Evolutionary conservation across 2,888 invertebrate genomes (phyloP).

Genomic region (Microctonus aethiopoides): DNA sequence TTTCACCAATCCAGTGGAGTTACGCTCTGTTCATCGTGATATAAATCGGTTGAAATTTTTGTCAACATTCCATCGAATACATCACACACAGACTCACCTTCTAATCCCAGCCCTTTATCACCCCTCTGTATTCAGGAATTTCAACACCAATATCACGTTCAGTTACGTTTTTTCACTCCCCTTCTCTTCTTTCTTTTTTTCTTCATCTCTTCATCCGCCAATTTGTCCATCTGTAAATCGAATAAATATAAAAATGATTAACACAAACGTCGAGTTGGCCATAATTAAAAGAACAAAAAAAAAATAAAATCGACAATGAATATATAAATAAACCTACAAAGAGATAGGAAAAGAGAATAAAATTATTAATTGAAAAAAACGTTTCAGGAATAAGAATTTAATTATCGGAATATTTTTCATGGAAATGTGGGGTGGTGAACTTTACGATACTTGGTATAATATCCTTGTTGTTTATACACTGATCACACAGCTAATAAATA

Average conservation of each 20-base stretch:
- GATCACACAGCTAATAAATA: no score
- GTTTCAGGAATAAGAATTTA: neutral
- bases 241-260: constrained; percentile 46
- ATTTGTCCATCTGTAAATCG: constrained; percentile 31
- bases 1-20: constrained; percentile 43
- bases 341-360: neutral
- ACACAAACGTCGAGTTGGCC: neutral
- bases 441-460: no score
- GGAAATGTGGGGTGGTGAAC: no score
- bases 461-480: no score
- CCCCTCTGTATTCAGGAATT: constrained; percentile 7
- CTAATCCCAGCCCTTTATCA: constrained; percentile 23
- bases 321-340: neutral
- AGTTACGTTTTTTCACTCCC: constrained; percentile 12
- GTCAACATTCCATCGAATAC: constrained; percentile 58
- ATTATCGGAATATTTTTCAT: neutral
- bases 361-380: neutral
- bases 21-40: constrained; percentile 56
- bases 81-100: constrained; percentile 2
- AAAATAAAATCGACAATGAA: neutral
- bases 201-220: constrained; percentile 25
- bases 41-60: constrained; percentile 62
- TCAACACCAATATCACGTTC: neutral
- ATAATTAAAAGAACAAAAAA: neutral
- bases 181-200: constrained; percentile 25